Evolutionary conservation across 2,113 vertebrate species (phyloP).

Genomic region (Fulica atra): DNA sequence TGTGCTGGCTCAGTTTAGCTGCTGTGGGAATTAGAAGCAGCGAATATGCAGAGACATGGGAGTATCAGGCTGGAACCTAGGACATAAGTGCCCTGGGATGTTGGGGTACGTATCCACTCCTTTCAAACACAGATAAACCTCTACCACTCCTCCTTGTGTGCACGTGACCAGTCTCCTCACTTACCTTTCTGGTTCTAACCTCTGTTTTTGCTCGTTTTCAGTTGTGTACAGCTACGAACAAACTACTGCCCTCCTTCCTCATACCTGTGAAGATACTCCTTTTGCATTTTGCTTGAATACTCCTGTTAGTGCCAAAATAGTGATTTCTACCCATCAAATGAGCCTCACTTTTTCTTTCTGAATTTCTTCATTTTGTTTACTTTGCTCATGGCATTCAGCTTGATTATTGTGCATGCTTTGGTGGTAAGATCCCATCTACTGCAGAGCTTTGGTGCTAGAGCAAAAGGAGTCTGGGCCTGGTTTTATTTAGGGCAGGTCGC

Average conservation of each 20-base stretch:
- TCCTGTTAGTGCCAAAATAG: neutral
- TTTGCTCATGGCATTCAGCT: rapidly evolving
- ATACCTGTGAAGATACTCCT: neutral
- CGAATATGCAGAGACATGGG: neutral
- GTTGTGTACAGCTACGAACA: neutral
- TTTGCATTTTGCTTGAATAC: neutral
- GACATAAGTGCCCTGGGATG: neutral
- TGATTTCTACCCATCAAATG: neutral
- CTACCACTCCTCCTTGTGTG: neutral
- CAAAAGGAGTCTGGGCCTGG: neutral
- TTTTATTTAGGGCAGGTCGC: neutral
- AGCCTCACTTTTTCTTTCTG: neutral
- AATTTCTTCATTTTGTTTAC: neutral
- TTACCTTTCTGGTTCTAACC: neutral
- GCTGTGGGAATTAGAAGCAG: neutral
- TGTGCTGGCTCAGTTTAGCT: neutral
- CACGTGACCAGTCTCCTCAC: neutral
- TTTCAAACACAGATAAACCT: neutral
- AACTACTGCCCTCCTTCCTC: neutral
- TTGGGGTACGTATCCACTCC: rapidly evolving
- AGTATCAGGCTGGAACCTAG: neutral
- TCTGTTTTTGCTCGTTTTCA: neutral
- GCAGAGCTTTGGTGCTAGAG: neutral
- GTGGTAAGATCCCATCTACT: no score
- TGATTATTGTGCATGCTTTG: rapidly evolving